Conservation (phyloP, 2,797 vertebrate genomes). For the Brachyalestes nurse region DNA sequence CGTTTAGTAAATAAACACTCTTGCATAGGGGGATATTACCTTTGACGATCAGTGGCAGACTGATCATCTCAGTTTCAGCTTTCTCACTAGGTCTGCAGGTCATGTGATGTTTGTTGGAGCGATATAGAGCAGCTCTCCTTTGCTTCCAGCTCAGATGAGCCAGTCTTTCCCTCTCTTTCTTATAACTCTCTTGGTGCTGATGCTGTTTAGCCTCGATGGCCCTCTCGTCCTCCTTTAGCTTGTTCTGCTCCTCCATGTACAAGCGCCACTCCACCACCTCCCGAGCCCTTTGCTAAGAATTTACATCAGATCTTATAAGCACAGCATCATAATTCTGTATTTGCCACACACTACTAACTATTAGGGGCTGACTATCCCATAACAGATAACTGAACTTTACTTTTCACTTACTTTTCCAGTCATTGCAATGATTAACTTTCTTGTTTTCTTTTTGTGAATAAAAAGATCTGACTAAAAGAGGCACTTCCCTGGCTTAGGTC, state of each 20-base stretch:
- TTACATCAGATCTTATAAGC: neutral
- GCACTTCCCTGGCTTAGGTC: too few species aligned
- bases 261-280: slow-evolving; percentile 91
- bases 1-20: neutral
- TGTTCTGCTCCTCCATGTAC: slow-evolving; percentile 79
- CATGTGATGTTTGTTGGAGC: slow-evolving; percentile 68
- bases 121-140: slow-evolving; percentile 76
- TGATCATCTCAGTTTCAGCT: slow-evolving; percentile 59
- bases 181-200: slow-evolving; percentile 81
- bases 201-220: slow-evolving; percentile 82
- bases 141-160: slow-evolving; percentile 84
- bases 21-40: slow-evolving; percentile 68
- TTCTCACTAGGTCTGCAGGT: slow-evolving; percentile 77
- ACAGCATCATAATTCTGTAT: neutral
- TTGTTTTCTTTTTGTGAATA: too few species aligned
- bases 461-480: too few species aligned
- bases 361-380: neutral
- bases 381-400: too few species aligned
- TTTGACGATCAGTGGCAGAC: slow-evolving; percentile 87
- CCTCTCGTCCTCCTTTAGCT: slow-evolving; percentile 76
- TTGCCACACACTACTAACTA: neutral
- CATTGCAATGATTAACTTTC: too few species aligned
- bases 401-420: too few species aligned
- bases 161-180: slow-evolving; percentile 72
- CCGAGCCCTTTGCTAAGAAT: slow-evolving; percentile 82